phyloP scores from a whole-genome alignment of 2,888 invertebrate species.

The Troilus luridus region DNA sequence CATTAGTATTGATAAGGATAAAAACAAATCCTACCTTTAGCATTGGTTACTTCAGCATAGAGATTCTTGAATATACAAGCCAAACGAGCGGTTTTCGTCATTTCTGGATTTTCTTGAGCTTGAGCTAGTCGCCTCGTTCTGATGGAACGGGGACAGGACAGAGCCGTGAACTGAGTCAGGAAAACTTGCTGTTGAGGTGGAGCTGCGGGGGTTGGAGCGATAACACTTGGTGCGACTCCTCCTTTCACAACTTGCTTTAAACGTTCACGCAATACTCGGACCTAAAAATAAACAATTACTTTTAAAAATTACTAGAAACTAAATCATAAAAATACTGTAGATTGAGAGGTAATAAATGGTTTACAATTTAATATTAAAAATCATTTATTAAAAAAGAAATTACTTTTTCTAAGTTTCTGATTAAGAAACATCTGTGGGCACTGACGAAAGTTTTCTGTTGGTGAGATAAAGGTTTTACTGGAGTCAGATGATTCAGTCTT shows the following conservation, averaged over 20 bases:
- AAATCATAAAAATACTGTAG: not conserved
- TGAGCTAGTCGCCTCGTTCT: constrained; percentile 81
- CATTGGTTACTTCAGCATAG: constrained; percentile 76
- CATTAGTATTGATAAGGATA: not conserved
- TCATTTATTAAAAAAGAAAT: constrained; percentile 66
- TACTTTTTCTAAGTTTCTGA: constrained; percentile 90
- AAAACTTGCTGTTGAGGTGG: constrained; percentile 72
- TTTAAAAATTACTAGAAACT: not conserved
- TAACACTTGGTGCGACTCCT: constrained; percentile 72
- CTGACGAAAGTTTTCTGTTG: constrained; percentile 85
- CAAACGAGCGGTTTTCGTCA: constrained; percentile 84
- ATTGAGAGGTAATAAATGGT: not conserved
- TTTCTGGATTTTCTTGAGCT: constrained; percentile 86
- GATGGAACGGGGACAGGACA: constrained; percentile 78
- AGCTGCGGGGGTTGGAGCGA: constrained; percentile 66
- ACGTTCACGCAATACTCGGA: constrained; percentile 67
- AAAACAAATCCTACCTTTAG: constrained; percentile 74
- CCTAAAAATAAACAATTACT: constrained; percentile 66
- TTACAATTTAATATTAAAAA: not conserved
- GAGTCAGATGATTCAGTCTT: constrained; percentile 69
- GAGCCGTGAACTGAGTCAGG: constrained; percentile 74
- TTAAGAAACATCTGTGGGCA: constrained; percentile 86
- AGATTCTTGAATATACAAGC: constrained; percentile 85
- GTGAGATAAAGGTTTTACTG: constrained; percentile 81
- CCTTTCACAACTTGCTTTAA: constrained; percentile 65